Evolutionary conservation across 2,797 vertebrate genomes (phyloP).

Genomic region (Crax fasciolata): DNA sequence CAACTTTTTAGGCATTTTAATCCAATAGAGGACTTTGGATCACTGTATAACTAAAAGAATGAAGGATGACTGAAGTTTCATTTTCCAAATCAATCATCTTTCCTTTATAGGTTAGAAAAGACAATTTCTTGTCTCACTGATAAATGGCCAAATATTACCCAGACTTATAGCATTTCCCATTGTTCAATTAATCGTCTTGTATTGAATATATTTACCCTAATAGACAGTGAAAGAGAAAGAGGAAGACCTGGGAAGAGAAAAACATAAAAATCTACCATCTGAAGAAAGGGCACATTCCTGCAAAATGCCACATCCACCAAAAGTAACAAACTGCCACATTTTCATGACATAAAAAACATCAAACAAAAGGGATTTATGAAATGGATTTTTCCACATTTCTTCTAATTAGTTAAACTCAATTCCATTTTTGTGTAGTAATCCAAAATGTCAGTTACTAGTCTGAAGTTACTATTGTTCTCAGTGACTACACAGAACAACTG

Average conservation of each 20-base stretch:
- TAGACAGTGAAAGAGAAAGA: slow-evolving; percentile 19
- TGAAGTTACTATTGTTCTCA: not conserved
- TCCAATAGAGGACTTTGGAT: not conserved
- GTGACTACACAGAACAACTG: not conserved
- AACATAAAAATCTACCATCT: not conserved
- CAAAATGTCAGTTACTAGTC: not conserved
- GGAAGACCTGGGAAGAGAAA: not conserved
- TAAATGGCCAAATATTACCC: not conserved
- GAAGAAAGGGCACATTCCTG: not conserved
- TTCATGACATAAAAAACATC: not conserved
- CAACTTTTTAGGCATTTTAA: slow-evolving; percentile 25
- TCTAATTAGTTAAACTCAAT: not conserved
- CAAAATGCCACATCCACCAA: not conserved
- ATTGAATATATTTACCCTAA: slow-evolving; percentile 27
- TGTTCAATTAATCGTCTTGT: slow-evolving; percentile 54
- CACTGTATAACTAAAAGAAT: not conserved
- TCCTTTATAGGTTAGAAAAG: slow-evolving; percentile 12
- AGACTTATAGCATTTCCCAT: not conserved
- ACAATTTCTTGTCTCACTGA: slow-evolving; percentile 27
- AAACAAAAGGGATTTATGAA: not conserved
- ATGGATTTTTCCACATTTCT: not conserved
- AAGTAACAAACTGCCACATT: not conserved
- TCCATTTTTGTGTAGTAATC: not conserved
- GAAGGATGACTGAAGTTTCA: slow-evolving; percentile 21
- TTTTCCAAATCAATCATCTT: slow-evolving; percentile 52